phyloP scores from a whole-genome alignment of 2,797 vertebrate species.

The Danio aesculapii region DNA sequence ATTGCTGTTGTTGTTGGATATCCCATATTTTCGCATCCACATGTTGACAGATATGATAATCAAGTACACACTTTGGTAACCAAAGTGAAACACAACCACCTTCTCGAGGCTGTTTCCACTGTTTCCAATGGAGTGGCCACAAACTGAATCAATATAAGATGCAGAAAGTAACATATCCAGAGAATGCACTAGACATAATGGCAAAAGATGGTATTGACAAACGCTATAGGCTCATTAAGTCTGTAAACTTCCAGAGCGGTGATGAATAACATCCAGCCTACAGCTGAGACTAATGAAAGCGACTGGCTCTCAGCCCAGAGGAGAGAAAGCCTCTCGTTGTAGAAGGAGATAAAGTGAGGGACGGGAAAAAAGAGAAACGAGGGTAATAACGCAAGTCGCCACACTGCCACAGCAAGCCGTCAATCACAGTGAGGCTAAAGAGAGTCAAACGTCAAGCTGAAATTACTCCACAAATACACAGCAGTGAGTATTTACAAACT shows the following conservation, averaged over 20 bases:
- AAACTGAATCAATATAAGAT: slow-evolving; percentile 27
- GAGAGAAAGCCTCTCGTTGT: neutral
- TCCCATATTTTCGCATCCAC: no score
- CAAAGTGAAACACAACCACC: neutral
- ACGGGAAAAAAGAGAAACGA: slow-evolving; percentile 15
- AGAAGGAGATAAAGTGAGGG: slow-evolving; percentile 21
- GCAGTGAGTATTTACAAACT: neutral
- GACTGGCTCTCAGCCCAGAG: slow-evolving; percentile 12
- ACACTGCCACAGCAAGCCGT: slow-evolving; percentile 10
- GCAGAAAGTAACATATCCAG: slow-evolving; percentile 4
- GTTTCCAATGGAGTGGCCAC: neutral
- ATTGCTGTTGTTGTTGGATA: no score
- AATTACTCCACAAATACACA: slow-evolving; percentile 8
- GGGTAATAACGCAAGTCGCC: slow-evolving; percentile 22
- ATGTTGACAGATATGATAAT: neutral
- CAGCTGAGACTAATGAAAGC: slow-evolving; percentile 43
- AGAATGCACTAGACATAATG: slow-evolving; percentile 29
- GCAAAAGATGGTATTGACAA: slow-evolving; percentile 27
- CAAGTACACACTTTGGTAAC: neutral
- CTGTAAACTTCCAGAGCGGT: slow-evolving; percentile 38
- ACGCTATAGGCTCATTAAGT: slow-evolving; percentile 22
- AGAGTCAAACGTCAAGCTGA: slow-evolving; percentile 4
- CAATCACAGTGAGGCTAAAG: slow-evolving; percentile 1
- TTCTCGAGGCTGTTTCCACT: neutral
- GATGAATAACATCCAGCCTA: slow-evolving; percentile 21